These are phyloP conservation scores for Telmatherina bonti DNA, from an alignment of 2,797 vertebrate genomes.

Conservation along the genomic window DNA sequence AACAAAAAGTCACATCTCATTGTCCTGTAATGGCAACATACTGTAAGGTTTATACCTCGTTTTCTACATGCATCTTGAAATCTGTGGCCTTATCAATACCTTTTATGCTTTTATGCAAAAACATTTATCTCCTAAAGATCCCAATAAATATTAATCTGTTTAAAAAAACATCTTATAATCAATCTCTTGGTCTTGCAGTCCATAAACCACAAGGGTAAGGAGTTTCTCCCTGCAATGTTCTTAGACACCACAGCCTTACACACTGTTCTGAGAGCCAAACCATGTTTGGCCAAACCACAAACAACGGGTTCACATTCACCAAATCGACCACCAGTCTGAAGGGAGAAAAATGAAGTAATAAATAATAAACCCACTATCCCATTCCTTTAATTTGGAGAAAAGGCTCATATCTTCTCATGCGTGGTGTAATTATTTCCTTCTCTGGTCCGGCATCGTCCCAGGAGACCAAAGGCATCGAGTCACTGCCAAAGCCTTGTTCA, in stretches of 20 bases:
- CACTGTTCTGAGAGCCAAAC: constrained; percentile 22
- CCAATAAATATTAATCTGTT: neutral
- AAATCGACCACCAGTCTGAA: constrained; percentile 28
- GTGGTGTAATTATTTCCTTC: constrained; percentile 77
- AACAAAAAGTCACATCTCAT: neutral
- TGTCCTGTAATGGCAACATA: constrained; percentile 4
- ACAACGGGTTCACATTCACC: constrained; percentile 56
- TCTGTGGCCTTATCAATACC: neutral
- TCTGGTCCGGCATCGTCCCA: constrained; percentile 52
- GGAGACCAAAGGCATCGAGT: constrained; percentile 60
- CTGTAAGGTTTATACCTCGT: constrained; percentile 1
- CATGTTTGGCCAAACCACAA: constrained; percentile 56
- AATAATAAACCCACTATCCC: constrained; percentile 64
- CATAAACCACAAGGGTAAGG: constrained; percentile 23
- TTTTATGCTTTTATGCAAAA: neutral
- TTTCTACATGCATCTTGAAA: neutral
- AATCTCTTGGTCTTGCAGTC: constrained; percentile 16
- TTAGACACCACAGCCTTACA: constrained; percentile 38
- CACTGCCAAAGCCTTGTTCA: constrained; percentile 73
- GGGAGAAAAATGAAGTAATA: constrained; percentile 54
- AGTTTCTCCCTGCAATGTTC: constrained; percentile 31
- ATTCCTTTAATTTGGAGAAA: constrained; percentile 59
- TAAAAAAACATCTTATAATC: constrained; percentile 26
- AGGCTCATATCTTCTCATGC: constrained; percentile 65
- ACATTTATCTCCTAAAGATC: too few relatives aligned